These are phyloP conservation scores for Aradophagus sp. DNA, from an alignment of 1,140 invertebrate species.

Conservation along the genomic window DNA sequence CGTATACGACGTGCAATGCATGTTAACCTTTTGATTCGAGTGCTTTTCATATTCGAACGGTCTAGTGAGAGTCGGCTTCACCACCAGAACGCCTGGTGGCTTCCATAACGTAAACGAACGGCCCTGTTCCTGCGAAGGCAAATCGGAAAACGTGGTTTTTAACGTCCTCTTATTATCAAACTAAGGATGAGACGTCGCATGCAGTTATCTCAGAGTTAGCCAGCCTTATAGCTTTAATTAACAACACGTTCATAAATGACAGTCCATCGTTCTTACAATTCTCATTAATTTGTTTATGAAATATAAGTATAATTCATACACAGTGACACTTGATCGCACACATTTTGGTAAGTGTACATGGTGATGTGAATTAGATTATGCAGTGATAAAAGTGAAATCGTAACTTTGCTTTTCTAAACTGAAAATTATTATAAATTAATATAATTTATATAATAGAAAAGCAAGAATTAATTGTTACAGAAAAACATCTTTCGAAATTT, in stretches of 20 bases:
- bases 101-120: slow-evolving; percentile 58
- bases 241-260: no score
- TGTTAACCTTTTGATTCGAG: slow-evolving; percentile 56
- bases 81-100: slow-evolving; percentile 57
- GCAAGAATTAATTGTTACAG: neutral
- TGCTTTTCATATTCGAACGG: slow-evolving; percentile 54
- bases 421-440: slow-evolving; percentile 4
- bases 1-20: slow-evolving; percentile 45
- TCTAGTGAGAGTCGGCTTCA: slow-evolving; percentile 50
- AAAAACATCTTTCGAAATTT: slow-evolving; percentile 2
- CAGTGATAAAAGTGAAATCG: no score
- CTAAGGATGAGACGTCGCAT: slow-evolving; percentile 13
- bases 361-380: no score
- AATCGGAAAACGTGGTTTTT: slow-evolving; percentile 40
- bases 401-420: no score
- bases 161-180: slow-evolving; percentile 5
- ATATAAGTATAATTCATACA: neutral
- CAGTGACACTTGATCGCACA: no score
- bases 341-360: no score
- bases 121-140: slow-evolving; percentile 55
- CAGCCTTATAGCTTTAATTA: no score
- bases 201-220: no score
- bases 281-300: neutral
- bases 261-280: no score
- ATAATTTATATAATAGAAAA: slow-evolving; percentile 7